Evolutionary conservation across 2,797 vertebrate species (phyloP).

Genomic region (Echeneis naucrates): DNA sequence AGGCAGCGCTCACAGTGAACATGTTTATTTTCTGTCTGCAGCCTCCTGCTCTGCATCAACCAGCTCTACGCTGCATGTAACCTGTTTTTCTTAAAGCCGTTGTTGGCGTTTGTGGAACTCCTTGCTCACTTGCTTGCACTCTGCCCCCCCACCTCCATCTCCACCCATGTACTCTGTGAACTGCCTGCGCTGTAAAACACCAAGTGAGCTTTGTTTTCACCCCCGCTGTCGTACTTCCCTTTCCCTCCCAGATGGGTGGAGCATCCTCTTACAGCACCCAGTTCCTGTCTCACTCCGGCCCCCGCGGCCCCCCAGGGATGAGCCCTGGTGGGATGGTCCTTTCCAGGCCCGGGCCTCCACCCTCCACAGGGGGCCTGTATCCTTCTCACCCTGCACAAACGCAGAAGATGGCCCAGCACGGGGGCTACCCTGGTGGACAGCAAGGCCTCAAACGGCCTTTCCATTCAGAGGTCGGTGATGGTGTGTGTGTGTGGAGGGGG

Average conservation of each 20-base stretch:
- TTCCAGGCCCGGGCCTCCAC: slow-evolving; percentile 78
- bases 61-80: not conserved
- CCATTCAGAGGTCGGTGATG: slow-evolving; percentile 87
- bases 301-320: slow-evolving; percentile 88
- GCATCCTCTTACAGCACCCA: slow-evolving; percentile 92
- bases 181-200: not conserved
- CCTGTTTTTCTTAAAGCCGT: not conserved
- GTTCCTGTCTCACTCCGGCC: slow-evolving; percentile 90
- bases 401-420: slow-evolving; percentile 91
- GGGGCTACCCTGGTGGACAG: slow-evolving; percentile 85
- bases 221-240: slow-evolving; percentile 27
- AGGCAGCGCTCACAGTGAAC: not conserved
- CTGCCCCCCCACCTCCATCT: no score
- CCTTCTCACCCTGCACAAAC: slow-evolving; percentile 77
- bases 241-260: slow-evolving; percentile 88
- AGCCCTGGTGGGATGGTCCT: slow-evolving; percentile 87
- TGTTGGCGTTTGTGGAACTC: no score
- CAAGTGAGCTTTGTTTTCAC: slow-evolving; percentile 16
- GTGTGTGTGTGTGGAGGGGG: no score
- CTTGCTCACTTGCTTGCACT: not conserved
- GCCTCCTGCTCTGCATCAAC: not conserved
- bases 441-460: slow-evolving; percentile 91
- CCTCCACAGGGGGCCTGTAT: slow-evolving; percentile 84
- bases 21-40: not conserved
- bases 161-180: not conserved